Percentiles rank a stretch among this genome's conserved stretches.
Conservation (phyloP, 1,140 invertebrate genomes). For the Micrasema longulum region DNA sequence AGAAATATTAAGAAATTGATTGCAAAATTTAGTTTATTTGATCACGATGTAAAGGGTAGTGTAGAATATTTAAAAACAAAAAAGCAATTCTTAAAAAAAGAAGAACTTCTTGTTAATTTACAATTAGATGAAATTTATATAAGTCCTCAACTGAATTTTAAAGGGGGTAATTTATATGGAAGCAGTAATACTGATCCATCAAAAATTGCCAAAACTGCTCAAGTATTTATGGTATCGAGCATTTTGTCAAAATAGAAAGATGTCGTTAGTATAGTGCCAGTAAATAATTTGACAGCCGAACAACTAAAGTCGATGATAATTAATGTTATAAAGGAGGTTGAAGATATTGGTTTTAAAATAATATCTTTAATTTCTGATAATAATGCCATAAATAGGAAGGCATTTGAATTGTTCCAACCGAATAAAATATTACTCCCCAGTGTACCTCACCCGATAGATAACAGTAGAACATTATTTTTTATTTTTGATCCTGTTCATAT, state of each 20-base stretch:
- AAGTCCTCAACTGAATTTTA: conserved; percentile 4
- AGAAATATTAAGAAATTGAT: too few relatives aligned
- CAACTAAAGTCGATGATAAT: neutral
- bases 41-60: too few relatives aligned
- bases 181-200: too few relatives aligned
- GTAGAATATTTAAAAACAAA: conserved; percentile 8
- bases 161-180: conserved; percentile 6
- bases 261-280: neutral
- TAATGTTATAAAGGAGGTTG: conserved; percentile 2
- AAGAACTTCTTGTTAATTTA: neutral
- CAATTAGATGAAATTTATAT: conserved; percentile 3
- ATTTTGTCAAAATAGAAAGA: conserved; percentile 14
- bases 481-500: conserved; percentile 13
- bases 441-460: conserved; percentile 2
- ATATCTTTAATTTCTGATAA: conserved; percentile 8
- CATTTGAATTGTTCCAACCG: conserved; percentile 1
- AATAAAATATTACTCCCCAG: conserved; percentile 4
- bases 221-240: conserved; percentile 9
- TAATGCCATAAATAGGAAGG: conserved; percentile 12
- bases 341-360: conserved; percentile 2
- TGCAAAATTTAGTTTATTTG: too few relatives aligned
- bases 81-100: neutral
- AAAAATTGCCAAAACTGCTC: conserved; percentile 10
- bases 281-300: neutral
- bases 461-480: conserved; percentile 3